Percentiles rank a stretch among this genome's conserved stretches.
These are phyloP conservation scores for Drosophila picticornis DNA, from an alignment of 2,888 invertebrate species.

Conservation along the genomic window DNA sequence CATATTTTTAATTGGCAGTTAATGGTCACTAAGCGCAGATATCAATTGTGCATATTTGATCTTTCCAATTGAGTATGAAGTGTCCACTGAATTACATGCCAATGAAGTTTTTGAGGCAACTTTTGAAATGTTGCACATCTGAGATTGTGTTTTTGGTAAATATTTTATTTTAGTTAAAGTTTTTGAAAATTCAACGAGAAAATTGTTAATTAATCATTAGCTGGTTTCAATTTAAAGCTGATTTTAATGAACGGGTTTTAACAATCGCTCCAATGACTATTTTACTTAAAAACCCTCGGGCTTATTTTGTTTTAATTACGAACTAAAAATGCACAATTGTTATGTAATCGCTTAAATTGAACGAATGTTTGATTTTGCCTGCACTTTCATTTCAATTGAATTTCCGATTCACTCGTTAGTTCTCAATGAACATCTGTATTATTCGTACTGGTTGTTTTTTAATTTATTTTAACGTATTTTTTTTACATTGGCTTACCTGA, in stretches of 20 bases:
- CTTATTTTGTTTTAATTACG: background rate
- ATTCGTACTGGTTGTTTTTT: background rate
- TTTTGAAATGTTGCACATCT: background rate
- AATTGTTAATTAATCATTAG: background rate
- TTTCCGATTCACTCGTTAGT: background rate
- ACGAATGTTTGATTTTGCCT: background rate
- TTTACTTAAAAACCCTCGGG: background rate
- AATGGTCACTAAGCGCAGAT: constrained; percentile 58
- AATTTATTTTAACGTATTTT: background rate
- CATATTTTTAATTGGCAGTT: constrained; percentile 70
- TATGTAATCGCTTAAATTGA: background rate
- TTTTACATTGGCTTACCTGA: background rate
- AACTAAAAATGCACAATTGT: background rate
- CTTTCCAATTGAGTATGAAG: constrained; percentile 10
- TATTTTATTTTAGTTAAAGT: background rate
- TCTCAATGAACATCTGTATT: background rate
- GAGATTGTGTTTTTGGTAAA: background rate
- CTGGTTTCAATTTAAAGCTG: background rate
- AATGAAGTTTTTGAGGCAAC: background rate
- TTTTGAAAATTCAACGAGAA: background rate
- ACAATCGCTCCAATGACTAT: background rate
- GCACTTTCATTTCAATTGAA: constrained; percentile 1
- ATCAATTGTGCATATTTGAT: constrained; percentile 47
- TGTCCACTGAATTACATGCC: constrained; percentile 13
- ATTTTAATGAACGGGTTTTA: background rate